A percentile compares a stretch with the other conserved stretches of the same genome.
Conservation (phyloP, 1,140 invertebrate species). For the Drosophila quadrilineata region DNA sequence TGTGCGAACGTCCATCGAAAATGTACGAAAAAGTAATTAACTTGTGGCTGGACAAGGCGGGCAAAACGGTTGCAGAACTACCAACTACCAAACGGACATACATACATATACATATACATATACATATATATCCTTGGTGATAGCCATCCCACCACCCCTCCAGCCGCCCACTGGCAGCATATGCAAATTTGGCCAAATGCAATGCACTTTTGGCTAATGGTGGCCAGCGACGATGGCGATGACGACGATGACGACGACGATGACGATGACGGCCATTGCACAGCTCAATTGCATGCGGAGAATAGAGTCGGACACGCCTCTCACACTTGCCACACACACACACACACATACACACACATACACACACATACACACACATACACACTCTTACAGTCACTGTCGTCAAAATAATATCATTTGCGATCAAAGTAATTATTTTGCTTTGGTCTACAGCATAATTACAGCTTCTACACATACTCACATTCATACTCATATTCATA, state of each 20-base stretch:
- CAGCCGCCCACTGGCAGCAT: conserved; percentile 11
- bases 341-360: not conserved
- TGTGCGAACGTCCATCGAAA: conserved; percentile 64
- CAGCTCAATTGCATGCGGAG: conserved; percentile 38
- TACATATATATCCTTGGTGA: too few relatives aligned
- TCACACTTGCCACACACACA: conserved; percentile 20
- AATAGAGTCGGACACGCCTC: conserved; percentile 25
- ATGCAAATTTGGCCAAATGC: conserved; percentile 76
- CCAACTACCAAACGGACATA: conserved; percentile 17
- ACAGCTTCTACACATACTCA: conserved; percentile 45
- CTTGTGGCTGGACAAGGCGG: conserved; percentile 42
- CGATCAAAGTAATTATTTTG: conserved; percentile 81
- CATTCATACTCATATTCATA: too few relatives aligned
- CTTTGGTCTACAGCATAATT: conserved; percentile 80
- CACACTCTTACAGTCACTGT: conserved; percentile 34
- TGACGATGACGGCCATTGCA: conserved; percentile 17
- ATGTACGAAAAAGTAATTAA: conserved; percentile 80
- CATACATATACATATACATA: too few relatives aligned
- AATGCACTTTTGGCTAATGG: conserved; percentile 74
- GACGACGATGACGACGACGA: not conserved
- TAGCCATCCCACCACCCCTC: not conserved
- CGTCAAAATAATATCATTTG: conserved; percentile 80
- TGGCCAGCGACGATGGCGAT: conserved; percentile 55
- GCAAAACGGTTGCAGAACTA: not conserved
- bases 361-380: conserved; percentile 11